A percentile compares a stretch with the other conserved stretches of the same genome.
These are phyloP conservation scores for Dufourea novaeangliae DNA, from an alignment of 1,140 invertebrate genomes.

Conservation along the genomic window DNA sequence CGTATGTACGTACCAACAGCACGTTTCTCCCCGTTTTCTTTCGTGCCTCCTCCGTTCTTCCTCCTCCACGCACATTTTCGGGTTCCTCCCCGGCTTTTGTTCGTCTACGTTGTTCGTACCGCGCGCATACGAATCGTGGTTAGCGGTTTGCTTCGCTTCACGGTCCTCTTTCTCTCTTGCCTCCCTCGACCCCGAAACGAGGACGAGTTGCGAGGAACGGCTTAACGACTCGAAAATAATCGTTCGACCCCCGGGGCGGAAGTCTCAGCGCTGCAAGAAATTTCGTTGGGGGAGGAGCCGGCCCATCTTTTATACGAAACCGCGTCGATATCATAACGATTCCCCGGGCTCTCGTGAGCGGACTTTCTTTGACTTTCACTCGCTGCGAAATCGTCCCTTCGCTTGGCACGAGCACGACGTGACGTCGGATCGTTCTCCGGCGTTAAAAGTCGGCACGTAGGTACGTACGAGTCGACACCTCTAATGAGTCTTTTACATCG, in stretches of 20 bases:
- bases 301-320: slow-evolving; percentile 27
- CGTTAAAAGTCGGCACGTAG: slow-evolving; percentile 7
- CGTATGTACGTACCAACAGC: background rate
- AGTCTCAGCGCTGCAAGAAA: slow-evolving; percentile 9
- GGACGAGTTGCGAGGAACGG: slow-evolving; percentile 52
- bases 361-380: background rate
- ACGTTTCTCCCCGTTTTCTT: background rate
- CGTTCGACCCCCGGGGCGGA: slow-evolving; percentile 42
- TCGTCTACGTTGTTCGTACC: slow-evolving; percentile 27
- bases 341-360: background rate
- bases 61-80: background rate
- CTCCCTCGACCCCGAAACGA: slow-evolving; percentile 65
- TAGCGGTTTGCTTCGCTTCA: slow-evolving; percentile 69
- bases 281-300: slow-evolving; percentile 25
- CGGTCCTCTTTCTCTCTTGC: too few relatives aligned
- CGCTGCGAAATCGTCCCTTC: background rate
- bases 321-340: slow-evolving; percentile 21
- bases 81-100: slow-evolving; percentile 11
- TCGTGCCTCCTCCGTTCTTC: background rate
- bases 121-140: slow-evolving; percentile 60
- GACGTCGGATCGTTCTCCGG: background rate
- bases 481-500: slow-evolving; percentile 43
- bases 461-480: slow-evolving; percentile 23
- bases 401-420: background rate
- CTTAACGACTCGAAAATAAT: slow-evolving; percentile 63